A percentile compares a stretch with the other conserved stretches of the same genome.
These are phyloP conservation scores for Lithobates sylvaticus DNA, from an alignment of 2,797 vertebrate species.

Conservation along the genomic window DNA sequence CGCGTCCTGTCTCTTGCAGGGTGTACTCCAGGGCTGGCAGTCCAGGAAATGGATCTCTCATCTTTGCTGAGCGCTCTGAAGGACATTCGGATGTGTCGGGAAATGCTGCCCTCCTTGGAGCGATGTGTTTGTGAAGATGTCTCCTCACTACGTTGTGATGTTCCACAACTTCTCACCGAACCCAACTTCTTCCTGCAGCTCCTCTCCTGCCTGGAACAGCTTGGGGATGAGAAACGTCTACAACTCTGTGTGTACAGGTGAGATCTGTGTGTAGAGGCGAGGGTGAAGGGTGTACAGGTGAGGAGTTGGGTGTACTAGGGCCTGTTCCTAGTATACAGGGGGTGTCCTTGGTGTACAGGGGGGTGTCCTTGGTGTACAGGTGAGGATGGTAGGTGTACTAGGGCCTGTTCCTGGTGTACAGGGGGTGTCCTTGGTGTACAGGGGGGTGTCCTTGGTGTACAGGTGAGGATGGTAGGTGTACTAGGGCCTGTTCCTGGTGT, in stretches of 20 bases:
- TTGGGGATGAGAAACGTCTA: constrained; percentile 79
- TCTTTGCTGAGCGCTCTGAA: constrained; percentile 80
- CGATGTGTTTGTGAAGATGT: constrained; percentile 79
- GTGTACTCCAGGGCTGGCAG: constrained; percentile 64
- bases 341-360: background rate
- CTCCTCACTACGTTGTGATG: constrained; percentile 72
- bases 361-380: background rate
- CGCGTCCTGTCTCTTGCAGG: constrained; percentile 10
- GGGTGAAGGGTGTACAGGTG: background rate
- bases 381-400: background rate
- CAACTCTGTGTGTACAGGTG: constrained; percentile 85
- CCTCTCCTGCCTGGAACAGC: constrained; percentile 84
- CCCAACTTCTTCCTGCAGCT: constrained; percentile 84
- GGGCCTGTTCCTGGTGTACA: background rate
- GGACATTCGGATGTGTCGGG: constrained; percentile 78
- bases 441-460: too few species aligned
- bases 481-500: background rate
- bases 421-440: background rate
- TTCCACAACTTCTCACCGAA: constrained; percentile 78
- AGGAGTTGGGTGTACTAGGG: background rate
- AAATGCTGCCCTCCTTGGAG: constrained; percentile 90
- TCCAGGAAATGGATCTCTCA: constrained; percentile 77
- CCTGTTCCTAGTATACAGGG: background rate
- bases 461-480: background rate
- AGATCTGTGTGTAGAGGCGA: background rate